Conservation (phyloP, 2,113 vertebrate species). For the Phyllostomus discolor region DNA sequence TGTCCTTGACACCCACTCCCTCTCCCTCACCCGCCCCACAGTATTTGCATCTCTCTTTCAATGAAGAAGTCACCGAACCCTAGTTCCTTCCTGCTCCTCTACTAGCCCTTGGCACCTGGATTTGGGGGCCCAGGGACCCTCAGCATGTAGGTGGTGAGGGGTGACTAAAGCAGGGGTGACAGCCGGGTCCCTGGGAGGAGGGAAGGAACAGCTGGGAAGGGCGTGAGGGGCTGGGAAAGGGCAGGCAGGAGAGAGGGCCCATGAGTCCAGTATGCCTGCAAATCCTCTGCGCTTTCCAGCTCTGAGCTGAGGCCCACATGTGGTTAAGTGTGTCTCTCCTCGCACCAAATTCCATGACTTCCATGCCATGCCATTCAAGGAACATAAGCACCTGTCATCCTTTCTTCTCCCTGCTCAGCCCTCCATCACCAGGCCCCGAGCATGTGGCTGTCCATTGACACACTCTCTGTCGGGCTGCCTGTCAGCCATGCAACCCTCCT, state of each 20-base stretch:
- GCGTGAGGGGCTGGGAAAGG: not conserved
- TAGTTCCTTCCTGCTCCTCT: not conserved
- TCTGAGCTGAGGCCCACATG: not conserved
- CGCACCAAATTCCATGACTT: not conserved
- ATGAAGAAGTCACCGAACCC: conserved; percentile 29
- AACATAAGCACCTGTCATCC: not conserved
- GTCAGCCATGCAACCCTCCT: conserved; percentile 37
- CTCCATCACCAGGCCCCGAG: not conserved
- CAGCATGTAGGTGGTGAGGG: not conserved
- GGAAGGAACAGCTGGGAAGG: not conserved
- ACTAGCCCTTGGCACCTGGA: not conserved
- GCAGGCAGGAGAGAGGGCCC: conserved; percentile 11
- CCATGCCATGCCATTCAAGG: not conserved
- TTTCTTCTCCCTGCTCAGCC: not conserved
- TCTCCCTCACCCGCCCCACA: not conserved
- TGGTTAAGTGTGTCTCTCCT: not conserved
- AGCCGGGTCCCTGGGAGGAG: not conserved
- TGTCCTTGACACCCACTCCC: not conserved
- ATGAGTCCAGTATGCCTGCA: conserved; percentile 22
- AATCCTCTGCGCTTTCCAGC: not conserved
- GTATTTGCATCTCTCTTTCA: conserved; percentile 38
- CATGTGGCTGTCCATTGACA: conserved; percentile 2
- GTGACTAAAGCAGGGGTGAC: not conserved
- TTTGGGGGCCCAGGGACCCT: not conserved
- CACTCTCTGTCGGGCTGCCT: conserved; percentile 37